Conservation (phyloP, 2,797 vertebrate species). For the Takifugu rubripes region DNA sequence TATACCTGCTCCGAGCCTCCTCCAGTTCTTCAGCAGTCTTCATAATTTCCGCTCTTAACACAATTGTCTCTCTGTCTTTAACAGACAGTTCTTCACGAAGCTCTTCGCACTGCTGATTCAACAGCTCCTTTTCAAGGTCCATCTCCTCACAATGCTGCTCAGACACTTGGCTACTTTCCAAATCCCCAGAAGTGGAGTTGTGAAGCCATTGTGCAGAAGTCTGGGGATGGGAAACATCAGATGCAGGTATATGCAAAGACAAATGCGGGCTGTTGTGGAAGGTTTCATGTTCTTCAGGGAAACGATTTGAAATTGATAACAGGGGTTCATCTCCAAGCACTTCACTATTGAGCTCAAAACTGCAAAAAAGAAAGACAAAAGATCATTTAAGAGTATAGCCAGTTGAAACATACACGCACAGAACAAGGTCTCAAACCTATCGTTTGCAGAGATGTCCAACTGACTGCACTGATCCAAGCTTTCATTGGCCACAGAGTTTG, state of each 20-base stretch:
- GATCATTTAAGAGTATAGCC: slow-evolving; percentile 1
- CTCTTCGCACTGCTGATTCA: slow-evolving; percentile 71
- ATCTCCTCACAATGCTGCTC: slow-evolving; percentile 39
- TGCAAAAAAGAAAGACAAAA: slow-evolving; percentile 27
- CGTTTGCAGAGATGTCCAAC: slow-evolving; percentile 64
- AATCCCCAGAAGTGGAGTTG: slow-evolving; percentile 22
- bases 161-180: slow-evolving; percentile 45
- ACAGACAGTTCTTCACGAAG: slow-evolving; percentile 73
- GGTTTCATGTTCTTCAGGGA: slow-evolving; percentile 24
- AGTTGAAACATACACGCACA: neutral
- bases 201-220: slow-evolving; percentile 44
- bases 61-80: slow-evolving; percentile 68
- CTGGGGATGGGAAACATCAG: slow-evolving; percentile 18
- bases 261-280: slow-evolving; percentile 5
- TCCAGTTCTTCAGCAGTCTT: slow-evolving; percentile 68
- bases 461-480: slow-evolving; percentile 54
- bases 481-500: slow-evolving; percentile 51
- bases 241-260: neutral
- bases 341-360: slow-evolving; percentile 70
- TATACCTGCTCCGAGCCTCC: slow-evolving; percentile 69
- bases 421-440: slow-evolving; percentile 41
- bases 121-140: slow-evolving; percentile 58
- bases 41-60: slow-evolving; percentile 69
- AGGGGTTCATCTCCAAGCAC: slow-evolving; percentile 63
- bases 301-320: slow-evolving; percentile 56